Percentiles rank a stretch among this genome's conserved stretches.
Conservation (phyloP, 2,888 invertebrate genomes). For the Troglohyphantes excavatus region DNA sequence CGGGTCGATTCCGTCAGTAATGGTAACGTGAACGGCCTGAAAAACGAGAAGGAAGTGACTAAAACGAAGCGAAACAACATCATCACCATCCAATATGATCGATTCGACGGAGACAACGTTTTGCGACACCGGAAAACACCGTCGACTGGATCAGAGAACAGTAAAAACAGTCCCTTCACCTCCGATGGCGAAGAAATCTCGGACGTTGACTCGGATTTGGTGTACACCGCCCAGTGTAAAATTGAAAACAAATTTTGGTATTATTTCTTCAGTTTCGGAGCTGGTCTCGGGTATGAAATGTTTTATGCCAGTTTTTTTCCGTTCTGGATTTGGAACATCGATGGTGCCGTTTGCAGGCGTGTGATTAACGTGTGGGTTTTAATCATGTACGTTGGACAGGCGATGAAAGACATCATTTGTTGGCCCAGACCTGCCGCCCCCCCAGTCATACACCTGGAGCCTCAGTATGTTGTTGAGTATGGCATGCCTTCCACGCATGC, state of each 20-base stretch:
- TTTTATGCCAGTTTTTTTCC: slow-evolving; percentile 96
- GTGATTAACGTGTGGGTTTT: slow-evolving; percentile 92
- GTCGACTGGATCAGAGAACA: slow-evolving; percentile 65
- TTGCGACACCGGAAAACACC: slow-evolving; percentile 49
- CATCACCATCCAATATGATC: slow-evolving; percentile 53
- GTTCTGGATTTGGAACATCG: slow-evolving; percentile 97
- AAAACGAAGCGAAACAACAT: slow-evolving; percentile 36
- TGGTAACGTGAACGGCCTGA: slow-evolving; percentile 64
- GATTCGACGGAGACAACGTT: background rate
- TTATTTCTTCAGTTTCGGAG: slow-evolving; percentile 91
- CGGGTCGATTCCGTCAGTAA: slow-evolving; percentile 57
- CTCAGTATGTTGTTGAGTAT: slow-evolving; percentile 94
- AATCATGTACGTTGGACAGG: slow-evolving; percentile 93
- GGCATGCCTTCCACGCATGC: slow-evolving; percentile 98
- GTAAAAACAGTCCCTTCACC: slow-evolving; percentile 66
- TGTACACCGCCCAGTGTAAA: slow-evolving; percentile 66
- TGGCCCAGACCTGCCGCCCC: slow-evolving; percentile 93
- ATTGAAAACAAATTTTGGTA: slow-evolving; percentile 89
- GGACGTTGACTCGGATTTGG: slow-evolving; percentile 76
- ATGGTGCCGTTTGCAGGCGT: slow-evolving; percentile 90
- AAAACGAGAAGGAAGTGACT: slow-evolving; percentile 32
- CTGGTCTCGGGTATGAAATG: slow-evolving; percentile 93
- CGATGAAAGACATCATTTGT: slow-evolving; percentile 92
- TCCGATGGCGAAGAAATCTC: slow-evolving; percentile 76
- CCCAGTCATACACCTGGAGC: slow-evolving; percentile 91